Evolutionary conservation across 2,113 vertebrate genomes (phyloP).

Genomic region (Xerus inauris): DNA sequence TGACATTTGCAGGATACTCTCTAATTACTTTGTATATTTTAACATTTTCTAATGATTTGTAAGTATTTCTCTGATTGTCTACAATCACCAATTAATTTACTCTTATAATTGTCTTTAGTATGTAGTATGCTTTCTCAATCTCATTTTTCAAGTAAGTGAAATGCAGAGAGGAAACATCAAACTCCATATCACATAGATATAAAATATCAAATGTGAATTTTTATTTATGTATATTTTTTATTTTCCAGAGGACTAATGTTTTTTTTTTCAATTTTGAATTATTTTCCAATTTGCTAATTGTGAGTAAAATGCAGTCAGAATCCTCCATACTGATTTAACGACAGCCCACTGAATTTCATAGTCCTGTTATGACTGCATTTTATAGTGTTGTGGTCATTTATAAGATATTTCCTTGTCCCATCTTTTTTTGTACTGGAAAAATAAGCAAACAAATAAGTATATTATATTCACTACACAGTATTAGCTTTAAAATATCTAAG

Average conservation of each 20-base stretch:
- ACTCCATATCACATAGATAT: background rate
- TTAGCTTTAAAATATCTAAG: background rate
- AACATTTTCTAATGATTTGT: background rate
- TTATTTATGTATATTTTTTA: background rate
- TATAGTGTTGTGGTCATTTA: background rate
- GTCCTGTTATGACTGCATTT: background rate
- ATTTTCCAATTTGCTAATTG: background rate
- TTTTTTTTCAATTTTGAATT: background rate
- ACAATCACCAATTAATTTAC: background rate
- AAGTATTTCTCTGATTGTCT: background rate
- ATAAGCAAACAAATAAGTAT: background rate
- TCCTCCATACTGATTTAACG: background rate
- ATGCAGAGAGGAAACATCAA: background rate
- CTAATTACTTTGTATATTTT: background rate
- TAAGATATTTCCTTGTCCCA: background rate
- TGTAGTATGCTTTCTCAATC: background rate
- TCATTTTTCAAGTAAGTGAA: background rate
- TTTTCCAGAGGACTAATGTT: background rate
- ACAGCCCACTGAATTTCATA: background rate
- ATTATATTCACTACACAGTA: background rate
- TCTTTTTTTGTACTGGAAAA: background rate
- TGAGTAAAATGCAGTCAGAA: background rate
- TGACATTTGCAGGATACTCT: background rate
- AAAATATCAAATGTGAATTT: background rate
- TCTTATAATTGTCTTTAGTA: background rate